Evolutionary conservation across 2,797 vertebrate species (phyloP).

Genomic region (Kryptopterus vitreolus): DNA sequence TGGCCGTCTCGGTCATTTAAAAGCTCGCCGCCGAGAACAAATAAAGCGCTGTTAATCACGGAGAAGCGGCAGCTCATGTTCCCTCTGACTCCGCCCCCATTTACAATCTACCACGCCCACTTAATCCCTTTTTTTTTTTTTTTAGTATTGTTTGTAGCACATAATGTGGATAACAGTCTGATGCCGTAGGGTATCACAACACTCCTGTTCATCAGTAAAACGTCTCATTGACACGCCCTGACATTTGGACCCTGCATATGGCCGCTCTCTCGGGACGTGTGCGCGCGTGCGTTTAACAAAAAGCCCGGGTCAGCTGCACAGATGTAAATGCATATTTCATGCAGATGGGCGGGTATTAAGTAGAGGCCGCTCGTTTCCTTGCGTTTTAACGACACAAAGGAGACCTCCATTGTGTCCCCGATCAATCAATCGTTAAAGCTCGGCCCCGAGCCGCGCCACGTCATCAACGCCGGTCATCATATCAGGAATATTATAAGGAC

Average conservation of each 20-base stretch:
- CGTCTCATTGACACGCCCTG: not conserved
- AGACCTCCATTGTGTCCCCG: not conserved
- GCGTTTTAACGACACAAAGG: conserved; percentile 40
- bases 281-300: not conserved
- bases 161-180: not conserved
- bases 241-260: conserved; percentile 10
- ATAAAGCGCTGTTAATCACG: not conserved
- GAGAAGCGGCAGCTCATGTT: not conserved
- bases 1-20: not conserved
- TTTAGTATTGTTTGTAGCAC: too few relatives aligned
- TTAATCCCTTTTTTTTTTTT: not conserved
- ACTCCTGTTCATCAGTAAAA: not conserved
- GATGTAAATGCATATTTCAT: conserved; percentile 28
- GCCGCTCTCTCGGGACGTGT: conserved; percentile 6
- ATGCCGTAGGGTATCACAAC: too few relatives aligned
- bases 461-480: too few relatives aligned
- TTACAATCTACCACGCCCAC: not conserved
- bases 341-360: conserved; percentile 7
- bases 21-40: not conserved
- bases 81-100: not conserved
- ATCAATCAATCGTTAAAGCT: conserved; percentile 36
- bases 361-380: not conserved
- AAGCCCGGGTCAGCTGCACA: conserved; percentile 22
- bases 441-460: too few relatives aligned
- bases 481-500: too few relatives aligned